Evolutionary conservation across 2,113 vertebrate species (phyloP).

Genomic region (Microtus richardsoni): DNA sequence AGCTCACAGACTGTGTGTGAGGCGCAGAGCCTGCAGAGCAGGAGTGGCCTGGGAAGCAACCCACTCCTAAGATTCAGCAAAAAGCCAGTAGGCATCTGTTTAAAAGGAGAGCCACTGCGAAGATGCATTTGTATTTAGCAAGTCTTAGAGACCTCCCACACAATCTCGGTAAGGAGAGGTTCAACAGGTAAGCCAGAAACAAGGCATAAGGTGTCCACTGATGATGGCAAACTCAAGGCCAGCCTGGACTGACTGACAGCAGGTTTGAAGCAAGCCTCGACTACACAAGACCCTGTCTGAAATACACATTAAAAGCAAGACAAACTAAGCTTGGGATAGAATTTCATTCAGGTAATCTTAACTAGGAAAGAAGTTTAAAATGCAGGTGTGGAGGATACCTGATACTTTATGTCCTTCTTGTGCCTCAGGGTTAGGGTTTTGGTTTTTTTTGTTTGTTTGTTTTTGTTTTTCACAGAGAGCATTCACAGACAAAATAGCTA

Average conservation of each 20-base stretch:
- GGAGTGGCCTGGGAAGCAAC: not conserved
- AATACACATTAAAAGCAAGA: not conserved
- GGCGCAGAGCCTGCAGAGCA: not conserved
- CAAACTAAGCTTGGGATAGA: not conserved
- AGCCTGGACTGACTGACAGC: not conserved
- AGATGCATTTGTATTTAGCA: not conserved
- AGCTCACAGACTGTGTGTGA: not conserved
- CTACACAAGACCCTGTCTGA: not conserved
- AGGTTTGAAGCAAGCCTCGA: not conserved
- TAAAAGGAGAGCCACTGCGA: not conserved
- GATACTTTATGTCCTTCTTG: not conserved
- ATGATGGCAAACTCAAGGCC: not conserved
- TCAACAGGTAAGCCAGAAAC: not conserved
- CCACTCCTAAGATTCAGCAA: not conserved
- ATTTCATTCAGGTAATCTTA: not conserved
- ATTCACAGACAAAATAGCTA: not conserved
- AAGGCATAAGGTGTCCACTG: not conserved
- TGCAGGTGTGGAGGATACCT: not conserved
- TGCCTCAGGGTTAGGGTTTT: not conserved
- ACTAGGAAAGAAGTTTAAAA: not conserved
- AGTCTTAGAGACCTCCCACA: not conserved
- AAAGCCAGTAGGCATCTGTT: not conserved
- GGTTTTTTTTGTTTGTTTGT: not conserved
- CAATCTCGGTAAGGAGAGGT: not conserved
- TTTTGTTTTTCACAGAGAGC: not conserved